Evolutionary conservation across 30 jellyfish, hydroid and myxozoan species (phyloP).

Genomic region (Aurelia sp.): DNA sequence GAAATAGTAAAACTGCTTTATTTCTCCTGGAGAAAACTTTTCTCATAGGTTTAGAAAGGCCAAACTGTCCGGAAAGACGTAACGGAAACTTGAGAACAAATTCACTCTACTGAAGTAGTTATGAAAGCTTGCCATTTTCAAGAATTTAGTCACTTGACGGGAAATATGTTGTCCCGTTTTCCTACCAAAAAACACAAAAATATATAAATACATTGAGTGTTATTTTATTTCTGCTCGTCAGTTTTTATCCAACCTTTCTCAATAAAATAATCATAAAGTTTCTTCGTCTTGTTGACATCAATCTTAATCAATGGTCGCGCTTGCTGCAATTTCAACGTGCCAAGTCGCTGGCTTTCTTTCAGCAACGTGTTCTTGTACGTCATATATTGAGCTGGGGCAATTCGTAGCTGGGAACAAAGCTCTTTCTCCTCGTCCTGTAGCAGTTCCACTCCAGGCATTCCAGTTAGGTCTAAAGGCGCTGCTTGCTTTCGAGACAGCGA

Average conservation of each 20-base stretch:
- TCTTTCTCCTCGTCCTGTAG: conserved; percentile 84
- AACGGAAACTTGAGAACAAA: too few relatives aligned
- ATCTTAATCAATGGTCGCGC: conserved; percentile 89
- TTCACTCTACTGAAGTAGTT: too few relatives aligned
- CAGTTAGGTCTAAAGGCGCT: conserved; percentile 80
- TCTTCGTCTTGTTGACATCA: conserved; percentile 90
- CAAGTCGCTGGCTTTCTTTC: conserved; percentile 66
- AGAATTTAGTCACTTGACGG: too few relatives aligned
- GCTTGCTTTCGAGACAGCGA: conserved; percentile 59
- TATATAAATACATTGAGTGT: too few relatives aligned
- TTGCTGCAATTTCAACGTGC: conserved; percentile 67
- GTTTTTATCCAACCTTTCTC: conserved; percentile 80
- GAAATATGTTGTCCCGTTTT: too few relatives aligned
- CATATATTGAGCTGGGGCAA: conserved; percentile 73
- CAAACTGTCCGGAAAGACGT: too few relatives aligned
- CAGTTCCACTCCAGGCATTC: conserved; percentile 81
- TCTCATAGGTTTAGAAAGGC: too few relatives aligned
- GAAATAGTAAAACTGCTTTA: too few relatives aligned
- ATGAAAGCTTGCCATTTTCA: too few relatives aligned
- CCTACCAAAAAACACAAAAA: too few relatives aligned
- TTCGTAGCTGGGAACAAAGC: conserved; percentile 77
- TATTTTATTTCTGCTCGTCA: not conserved
- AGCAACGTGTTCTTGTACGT: conserved; percentile 65
- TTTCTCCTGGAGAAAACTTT: too few relatives aligned
- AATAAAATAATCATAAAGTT: conserved; percentile 74